Evolutionary conservation across 2,888 invertebrate species (phyloP).

Genomic region (Chironomus tentans): DNA sequence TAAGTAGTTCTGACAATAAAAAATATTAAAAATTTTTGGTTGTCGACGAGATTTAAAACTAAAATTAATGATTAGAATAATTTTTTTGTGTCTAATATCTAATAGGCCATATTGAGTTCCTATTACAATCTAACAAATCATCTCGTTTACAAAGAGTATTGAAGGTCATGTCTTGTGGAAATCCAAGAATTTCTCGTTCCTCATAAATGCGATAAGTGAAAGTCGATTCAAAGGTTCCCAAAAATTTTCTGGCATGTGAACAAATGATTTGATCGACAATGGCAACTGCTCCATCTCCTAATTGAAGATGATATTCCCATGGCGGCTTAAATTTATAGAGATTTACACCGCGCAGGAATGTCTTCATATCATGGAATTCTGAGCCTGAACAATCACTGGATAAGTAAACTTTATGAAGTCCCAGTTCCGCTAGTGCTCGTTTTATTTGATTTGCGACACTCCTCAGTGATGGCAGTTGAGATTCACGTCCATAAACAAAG

Average conservation of each 20-base stretch:
- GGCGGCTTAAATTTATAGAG: slow-evolving; percentile 35
- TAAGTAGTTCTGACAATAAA: too few relatives aligned
- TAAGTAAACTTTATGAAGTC: slow-evolving; percentile 60
- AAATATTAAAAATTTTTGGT: too few relatives aligned
- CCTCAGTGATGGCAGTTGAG: slow-evolving; percentile 68
- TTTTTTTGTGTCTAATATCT: slow-evolving; percentile 44
- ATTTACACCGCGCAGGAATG: slow-evolving; percentile 34
- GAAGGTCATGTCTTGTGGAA: slow-evolving; percentile 70
- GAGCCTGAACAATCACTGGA: slow-evolving; percentile 68
- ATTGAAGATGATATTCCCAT: slow-evolving; percentile 25
- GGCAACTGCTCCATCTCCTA: slow-evolving; percentile 75
- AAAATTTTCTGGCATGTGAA: slow-evolving; percentile 74
- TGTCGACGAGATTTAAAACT: background rate
- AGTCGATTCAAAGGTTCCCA: slow-evolving; percentile 91
- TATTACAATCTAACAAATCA: slow-evolving; percentile 53
- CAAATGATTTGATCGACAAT: slow-evolving; percentile 95
- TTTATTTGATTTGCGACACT: slow-evolving; percentile 67
- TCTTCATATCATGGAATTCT: slow-evolving; percentile 38
- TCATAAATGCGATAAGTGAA: slow-evolving; percentile 96
- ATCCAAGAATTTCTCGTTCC: slow-evolving; percentile 91
- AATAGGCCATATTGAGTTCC: slow-evolving; percentile 69
- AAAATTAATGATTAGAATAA: background rate
- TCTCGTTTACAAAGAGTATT: slow-evolving; percentile 57
- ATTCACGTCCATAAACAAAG: slow-evolving; percentile 47
- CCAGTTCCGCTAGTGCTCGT: slow-evolving; percentile 47